Evolutionary conservation across 2,797 vertebrate species (phyloP), one percentile per base, ranked within the genome.

Genomic region (Argyrosomus regius): DNA sequence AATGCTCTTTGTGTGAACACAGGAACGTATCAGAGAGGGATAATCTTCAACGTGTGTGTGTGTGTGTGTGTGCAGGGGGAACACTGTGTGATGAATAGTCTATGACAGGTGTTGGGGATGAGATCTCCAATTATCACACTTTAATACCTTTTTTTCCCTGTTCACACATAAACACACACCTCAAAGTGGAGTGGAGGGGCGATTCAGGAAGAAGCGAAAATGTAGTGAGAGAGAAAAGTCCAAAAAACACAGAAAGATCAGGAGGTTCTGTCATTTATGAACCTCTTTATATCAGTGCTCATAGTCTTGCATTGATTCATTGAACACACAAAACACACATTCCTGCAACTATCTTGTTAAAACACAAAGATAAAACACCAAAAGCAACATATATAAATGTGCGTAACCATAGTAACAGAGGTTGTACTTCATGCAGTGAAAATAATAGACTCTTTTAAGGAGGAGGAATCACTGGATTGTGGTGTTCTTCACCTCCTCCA

Each of bases 41-140:
- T 91, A 88, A 92, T 91, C 87, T 87, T 56, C 67, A 75, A 68
- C 3, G 49, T 75, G 75, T 74, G 57, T 77, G 64, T 71, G 50
- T 72, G 77, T 22, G 81, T 62, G 68, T 20, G 70, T 57, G 56
- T n/a, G 50, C 61, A 41, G 72, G 65, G 54, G 73, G 45, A 58
- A 35, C 75, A 74, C 60, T 65, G 71, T 81, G 84, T 81, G 87
- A 90, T 89, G 84, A 83, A 80, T 83, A 75, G 62, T 80, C 54
- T 72, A 54, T 68, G 85, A 85, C 89, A 92, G 87, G 79, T 92
- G 86, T 82, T 83, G 50, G 68, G 76, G 87, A 88, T 84, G 88
- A 88, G 87, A 86, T 91, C 87, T 86, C 64, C 84, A 92, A 90
- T 93, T 92, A 92, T 92, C 91, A 90, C 88, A 88, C 87, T 86